phyloP scores from a whole-genome alignment of 2,888 invertebrate species.

The Hypomecis atomaria region DNA sequence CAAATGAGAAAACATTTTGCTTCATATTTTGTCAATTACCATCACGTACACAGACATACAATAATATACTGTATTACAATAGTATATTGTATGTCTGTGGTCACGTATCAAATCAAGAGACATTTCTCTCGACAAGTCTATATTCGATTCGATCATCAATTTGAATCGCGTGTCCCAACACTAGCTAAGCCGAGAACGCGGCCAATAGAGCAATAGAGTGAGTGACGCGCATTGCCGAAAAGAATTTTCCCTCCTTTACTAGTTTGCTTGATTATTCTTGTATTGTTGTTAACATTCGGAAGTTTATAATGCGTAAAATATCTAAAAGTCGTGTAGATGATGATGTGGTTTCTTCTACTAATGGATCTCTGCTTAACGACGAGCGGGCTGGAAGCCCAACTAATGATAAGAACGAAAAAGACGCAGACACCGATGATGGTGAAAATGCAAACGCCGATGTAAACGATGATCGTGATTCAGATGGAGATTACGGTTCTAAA shows the following conservation, averaged over 20 bases:
- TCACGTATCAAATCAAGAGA: too few species aligned
- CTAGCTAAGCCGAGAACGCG: not conserved
- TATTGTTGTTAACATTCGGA: slow-evolving; percentile 44
- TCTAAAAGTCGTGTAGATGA: slow-evolving; percentile 77
- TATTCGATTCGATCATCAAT: too few species aligned
- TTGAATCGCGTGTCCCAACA: too few species aligned
- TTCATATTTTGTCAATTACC: too few species aligned
- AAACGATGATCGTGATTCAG: slow-evolving; percentile 47
- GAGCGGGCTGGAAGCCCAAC: slow-evolving; percentile 48
- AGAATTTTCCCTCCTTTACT: slow-evolving; percentile 49
- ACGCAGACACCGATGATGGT: slow-evolving; percentile 50
- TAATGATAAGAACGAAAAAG: slow-evolving; percentile 46
- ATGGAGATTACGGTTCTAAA: slow-evolving; percentile 52
- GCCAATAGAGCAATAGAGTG: slow-evolving; percentile 5
- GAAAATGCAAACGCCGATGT: slow-evolving; percentile 41
- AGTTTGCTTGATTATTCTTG: slow-evolving; percentile 17
- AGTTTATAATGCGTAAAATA: slow-evolving; percentile 72
- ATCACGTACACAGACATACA: too few species aligned
- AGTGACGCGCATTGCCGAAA: slow-evolving; percentile 26
- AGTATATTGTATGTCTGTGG: too few species aligned
- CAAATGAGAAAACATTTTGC: too few species aligned
- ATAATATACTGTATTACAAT: too few species aligned
- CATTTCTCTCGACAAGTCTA: too few species aligned
- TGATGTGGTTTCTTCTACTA: slow-evolving; percentile 77
- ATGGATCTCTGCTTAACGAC: slow-evolving; percentile 68